These are phyloP conservation scores for Tetragonisca angustula DNA, from an alignment of 2,888 invertebrate species.

Conservation along the genomic window DNA sequence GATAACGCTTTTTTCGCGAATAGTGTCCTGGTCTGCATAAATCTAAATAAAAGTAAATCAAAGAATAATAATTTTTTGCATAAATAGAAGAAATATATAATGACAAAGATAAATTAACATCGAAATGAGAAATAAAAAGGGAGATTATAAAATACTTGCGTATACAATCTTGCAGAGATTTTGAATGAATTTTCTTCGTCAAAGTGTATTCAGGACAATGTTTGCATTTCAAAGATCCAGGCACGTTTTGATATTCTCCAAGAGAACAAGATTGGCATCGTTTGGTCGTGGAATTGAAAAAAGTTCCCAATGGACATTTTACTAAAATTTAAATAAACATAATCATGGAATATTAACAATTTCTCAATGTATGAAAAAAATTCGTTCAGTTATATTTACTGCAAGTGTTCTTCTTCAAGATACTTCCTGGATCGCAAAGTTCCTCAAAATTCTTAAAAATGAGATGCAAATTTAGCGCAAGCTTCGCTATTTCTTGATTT, in stretches of 20 bases:
- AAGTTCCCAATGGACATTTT: conserved; percentile 88
- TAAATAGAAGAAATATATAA: not conserved
- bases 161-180: conserved; percentile 85
- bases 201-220: conserved; percentile 86
- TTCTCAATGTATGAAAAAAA: not conserved
- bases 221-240: conserved; percentile 85
- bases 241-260: conserved; percentile 86
- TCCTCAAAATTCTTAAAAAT: conserved; percentile 73
- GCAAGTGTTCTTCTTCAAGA: conserved; percentile 85
- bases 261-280: conserved; percentile 87
- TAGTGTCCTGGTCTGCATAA: conserved; percentile 86
- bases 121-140: too few relatives aligned
- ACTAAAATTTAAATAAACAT: conserved; percentile 82
- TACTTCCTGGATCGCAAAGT: conserved; percentile 85
- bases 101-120: not conserved
- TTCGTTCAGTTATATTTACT: conserved; percentile 80
- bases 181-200: conserved; percentile 85
- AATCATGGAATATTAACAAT: not conserved
- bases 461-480: conserved; percentile 75
- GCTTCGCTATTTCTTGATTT: conserved; percentile 73
- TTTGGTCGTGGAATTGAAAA: conserved; percentile 85
- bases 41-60: conserved; percentile 78
- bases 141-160: conserved; percentile 81
- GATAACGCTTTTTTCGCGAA: conserved; percentile 82
- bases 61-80: not conserved